phyloP scores from a whole-genome alignment of 2,888 invertebrate species.

The Priocnemis perturbator region DNA sequence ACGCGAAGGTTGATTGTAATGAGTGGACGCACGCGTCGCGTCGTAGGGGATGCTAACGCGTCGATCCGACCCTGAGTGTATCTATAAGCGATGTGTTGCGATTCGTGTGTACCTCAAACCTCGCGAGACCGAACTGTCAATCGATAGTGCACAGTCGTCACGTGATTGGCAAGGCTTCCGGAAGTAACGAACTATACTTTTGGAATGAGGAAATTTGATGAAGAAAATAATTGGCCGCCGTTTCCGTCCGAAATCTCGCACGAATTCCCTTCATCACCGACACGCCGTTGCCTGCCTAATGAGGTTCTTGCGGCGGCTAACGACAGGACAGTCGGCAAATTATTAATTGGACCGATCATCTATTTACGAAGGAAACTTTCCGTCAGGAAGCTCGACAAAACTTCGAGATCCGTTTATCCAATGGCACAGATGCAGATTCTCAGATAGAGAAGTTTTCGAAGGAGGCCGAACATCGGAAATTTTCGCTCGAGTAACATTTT shows the following conservation, averaged over 20 bases:
- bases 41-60: conserved; percentile 13
- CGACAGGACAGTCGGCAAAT: conserved; percentile 34
- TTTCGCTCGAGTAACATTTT: no score
- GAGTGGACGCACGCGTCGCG: conserved; percentile 12
- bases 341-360: conserved; percentile 43
- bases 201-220: conserved; percentile 20
- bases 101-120: conserved; percentile 23
- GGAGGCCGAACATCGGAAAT: no score
- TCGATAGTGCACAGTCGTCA: conserved; percentile 43
- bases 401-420: conserved; percentile 1
- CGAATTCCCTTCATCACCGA: conserved; percentile 5
- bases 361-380: no score
- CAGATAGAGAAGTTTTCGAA: background rate
- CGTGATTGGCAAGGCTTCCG: conserved; percentile 40
- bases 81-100: conserved; percentile 16
- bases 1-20: no score
- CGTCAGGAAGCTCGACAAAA: conserved; percentile 9
- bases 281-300: conserved; percentile 16
- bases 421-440: conserved; percentile 3
- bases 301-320: conserved; percentile 24
- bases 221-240: conserved; percentile 31
- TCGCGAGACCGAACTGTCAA: conserved; percentile 35
- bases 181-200: conserved; percentile 27
- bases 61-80: conserved; percentile 19
- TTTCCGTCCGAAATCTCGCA: background rate